Conservation (phyloP, 2,797 vertebrate genomes). For the Pelochelys cantorii region DNA sequence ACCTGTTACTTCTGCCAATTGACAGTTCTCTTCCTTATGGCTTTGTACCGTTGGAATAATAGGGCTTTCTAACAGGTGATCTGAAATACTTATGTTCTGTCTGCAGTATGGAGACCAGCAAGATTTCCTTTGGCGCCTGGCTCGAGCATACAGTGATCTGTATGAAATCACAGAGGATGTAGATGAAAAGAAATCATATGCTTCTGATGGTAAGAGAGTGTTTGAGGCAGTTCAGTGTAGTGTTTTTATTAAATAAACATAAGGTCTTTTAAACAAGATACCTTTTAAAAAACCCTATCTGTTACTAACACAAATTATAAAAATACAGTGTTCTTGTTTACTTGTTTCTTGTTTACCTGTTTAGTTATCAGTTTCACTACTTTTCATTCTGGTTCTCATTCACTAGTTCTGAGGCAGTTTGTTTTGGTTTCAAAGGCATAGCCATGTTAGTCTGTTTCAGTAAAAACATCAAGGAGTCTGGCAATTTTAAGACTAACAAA, state of each 20-base stretch:
- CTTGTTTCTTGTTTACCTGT: fast-evolving
- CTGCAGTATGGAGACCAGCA: slow-evolving; percentile 85
- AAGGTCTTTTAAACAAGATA: no score
- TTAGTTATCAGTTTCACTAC: fast-evolving
- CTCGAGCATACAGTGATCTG: slow-evolving; percentile 91
- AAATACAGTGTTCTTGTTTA: neutral
- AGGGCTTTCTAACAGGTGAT: no score
- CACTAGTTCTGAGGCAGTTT: neutral
- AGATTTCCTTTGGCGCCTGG: slow-evolving; percentile 94
- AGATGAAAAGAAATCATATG: slow-evolving; percentile 85
- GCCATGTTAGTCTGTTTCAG: no score
- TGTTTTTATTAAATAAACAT: neutral
- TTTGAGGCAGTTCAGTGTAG: neutral
- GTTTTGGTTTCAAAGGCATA: neutral
- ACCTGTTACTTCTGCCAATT: fast-evolving
- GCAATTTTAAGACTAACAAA: no score
- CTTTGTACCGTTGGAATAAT: neutral
- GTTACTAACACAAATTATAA: fast-evolving
- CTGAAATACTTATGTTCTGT: fast-evolving
- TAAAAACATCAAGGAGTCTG: no score
- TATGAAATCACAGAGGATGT: slow-evolving; percentile 81
- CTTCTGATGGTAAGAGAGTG: slow-evolving; percentile 72
- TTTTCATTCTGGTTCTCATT: neutral
- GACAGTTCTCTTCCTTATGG: fast-evolving
- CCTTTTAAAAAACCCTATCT: neutral